These are phyloP conservation scores for Macropodus opercularis DNA, from an alignment of 2,797 vertebrate species.

Conservation along the genomic window DNA sequence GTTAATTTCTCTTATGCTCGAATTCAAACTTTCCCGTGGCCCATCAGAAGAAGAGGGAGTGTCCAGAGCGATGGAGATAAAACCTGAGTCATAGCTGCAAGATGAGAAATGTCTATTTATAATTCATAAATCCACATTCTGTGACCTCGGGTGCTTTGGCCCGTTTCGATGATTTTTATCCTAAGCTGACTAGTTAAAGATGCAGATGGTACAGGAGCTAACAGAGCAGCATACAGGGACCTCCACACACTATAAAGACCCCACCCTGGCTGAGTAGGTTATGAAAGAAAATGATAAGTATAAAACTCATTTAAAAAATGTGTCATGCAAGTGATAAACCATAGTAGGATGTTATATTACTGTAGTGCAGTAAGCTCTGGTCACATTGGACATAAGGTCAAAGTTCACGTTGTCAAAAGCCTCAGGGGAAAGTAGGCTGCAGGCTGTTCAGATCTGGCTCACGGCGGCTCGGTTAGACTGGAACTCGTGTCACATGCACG, in stretches of 20 bases:
- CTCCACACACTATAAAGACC: background rate
- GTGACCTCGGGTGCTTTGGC: background rate
- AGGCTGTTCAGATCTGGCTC: too few species aligned
- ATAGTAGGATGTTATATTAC: background rate
- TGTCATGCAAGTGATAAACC: background rate
- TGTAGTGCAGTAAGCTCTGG: background rate
- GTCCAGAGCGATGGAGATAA: background rate
- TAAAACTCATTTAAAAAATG: background rate
- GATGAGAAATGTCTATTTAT: background rate
- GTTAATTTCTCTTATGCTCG: background rate
- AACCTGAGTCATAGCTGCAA: conserved; percentile 17
- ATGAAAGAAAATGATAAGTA: too few species aligned
- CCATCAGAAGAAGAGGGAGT: background rate
- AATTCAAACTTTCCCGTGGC: background rate
- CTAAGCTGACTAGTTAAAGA: background rate
- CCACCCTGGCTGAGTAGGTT: background rate
- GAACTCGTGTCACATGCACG: background rate
- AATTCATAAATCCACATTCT: too few species aligned
- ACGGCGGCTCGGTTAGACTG: too few species aligned
- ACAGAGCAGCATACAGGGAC: background rate
- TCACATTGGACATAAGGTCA: background rate
- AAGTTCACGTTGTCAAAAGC: background rate
- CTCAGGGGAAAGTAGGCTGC: too few species aligned
- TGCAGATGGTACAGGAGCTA: too few species aligned
- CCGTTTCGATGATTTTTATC: background rate